Evolutionary conservation across 2,797 vertebrate genomes (phyloP).

Genomic region (Psittacula echo): DNA sequence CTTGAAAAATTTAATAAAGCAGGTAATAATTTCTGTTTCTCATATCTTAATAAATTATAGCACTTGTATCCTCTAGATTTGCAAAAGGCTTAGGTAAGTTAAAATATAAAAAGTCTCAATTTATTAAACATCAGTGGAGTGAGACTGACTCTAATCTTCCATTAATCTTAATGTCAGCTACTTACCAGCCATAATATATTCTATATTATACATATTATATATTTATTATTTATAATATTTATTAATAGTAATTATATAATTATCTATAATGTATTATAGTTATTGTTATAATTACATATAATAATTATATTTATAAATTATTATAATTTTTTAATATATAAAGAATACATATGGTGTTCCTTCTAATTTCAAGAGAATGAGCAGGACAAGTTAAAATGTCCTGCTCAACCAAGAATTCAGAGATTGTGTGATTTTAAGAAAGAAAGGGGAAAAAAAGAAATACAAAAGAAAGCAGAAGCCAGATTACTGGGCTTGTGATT

Average conservation of each 20-base stretch:
- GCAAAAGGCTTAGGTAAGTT: not conserved
- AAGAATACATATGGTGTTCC: not conserved
- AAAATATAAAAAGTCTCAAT: not conserved
- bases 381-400: not conserved
- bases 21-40: not conserved
- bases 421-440: not conserved
- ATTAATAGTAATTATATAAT: not conserved
- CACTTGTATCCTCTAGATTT: not conserved
- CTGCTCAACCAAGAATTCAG: not conserved
- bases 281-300: too few species aligned
- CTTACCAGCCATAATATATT: not conserved
- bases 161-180: not conserved
- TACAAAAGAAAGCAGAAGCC: not conserved
- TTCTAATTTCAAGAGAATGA: not conserved
- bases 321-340: not conserved
- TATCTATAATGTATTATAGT: not conserved
- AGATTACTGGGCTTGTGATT: not conserved
- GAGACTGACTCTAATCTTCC: not conserved
- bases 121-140: not conserved
- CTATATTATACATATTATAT: too few species aligned
- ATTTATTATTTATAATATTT: not conserved
- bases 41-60: not conserved
- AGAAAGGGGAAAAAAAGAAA: not conserved
- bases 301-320: not conserved
- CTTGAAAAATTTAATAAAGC: not conserved